Conservation (phyloP, 2,113 vertebrate genomes). For the Bubo scandiacus region DNA sequence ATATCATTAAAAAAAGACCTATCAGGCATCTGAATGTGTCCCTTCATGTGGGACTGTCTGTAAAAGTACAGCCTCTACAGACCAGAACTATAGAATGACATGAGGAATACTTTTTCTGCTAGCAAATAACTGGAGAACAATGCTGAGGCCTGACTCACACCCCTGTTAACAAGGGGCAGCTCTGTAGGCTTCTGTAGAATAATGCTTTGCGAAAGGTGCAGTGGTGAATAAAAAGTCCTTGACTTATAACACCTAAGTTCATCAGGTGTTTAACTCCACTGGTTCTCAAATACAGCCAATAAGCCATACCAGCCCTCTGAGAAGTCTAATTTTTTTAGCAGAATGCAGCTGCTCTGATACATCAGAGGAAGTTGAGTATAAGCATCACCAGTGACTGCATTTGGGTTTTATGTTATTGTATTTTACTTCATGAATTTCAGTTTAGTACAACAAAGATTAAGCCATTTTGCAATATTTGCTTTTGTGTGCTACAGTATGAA, state of each 20-base stretch:
- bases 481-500: background rate
- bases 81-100: background rate
- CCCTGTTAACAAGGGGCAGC: background rate
- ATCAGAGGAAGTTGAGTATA: background rate
- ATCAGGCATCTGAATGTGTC: background rate
- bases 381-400: background rate
- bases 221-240: background rate
- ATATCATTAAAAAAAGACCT: background rate
- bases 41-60: background rate
- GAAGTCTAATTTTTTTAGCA: background rate
- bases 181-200: background rate
- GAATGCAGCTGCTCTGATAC: background rate
- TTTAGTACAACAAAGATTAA: background rate
- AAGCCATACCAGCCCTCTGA: background rate
- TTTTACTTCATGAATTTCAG: background rate
- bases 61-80: background rate
- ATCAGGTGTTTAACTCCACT: background rate
- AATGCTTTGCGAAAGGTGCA: background rate
- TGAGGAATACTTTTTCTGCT: background rate
- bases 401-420: background rate
- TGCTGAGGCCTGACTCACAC: background rate
- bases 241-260: background rate
- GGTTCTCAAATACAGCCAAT: background rate
- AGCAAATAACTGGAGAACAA: background rate
- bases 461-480: background rate